A percentile compares a stretch with the other conserved stretches of the same genome.
These are phyloP conservation scores for Tubulanus polymorphus DNA, from an alignment of 2,888 invertebrate species.

Conservation along the genomic window DNA sequence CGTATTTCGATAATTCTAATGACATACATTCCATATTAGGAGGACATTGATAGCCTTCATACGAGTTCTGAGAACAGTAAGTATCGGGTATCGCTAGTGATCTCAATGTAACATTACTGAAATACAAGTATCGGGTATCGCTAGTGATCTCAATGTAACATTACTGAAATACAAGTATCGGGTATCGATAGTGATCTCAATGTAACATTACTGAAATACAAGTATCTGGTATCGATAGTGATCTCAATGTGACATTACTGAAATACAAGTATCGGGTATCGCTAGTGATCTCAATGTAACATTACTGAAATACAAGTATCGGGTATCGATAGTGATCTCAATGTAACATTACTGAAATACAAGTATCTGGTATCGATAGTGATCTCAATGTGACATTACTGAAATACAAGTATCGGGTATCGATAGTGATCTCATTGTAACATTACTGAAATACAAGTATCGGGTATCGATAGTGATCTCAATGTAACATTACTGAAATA, in stretches of 20 bases:
- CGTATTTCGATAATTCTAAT: conserved; percentile 79
- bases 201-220: conserved; percentile 72
- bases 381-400: conserved; percentile 86
- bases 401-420: conserved; percentile 86
- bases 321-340: conserved; percentile 94
- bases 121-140: conserved; percentile 90
- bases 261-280: conserved; percentile 86
- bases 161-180: conserved; percentile 76
- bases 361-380: conserved; percentile 96
- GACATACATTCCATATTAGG: conserved; percentile 94
- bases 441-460: conserved; percentile 74
- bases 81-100: conserved; percentile 98
- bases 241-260: conserved; percentile 84
- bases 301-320: conserved; percentile 76
- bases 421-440: conserved; percentile 90
- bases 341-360: conserved; percentile 70
- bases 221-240: conserved; percentile 96
- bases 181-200: conserved; percentile 96
- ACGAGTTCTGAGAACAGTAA: conserved; percentile 78
- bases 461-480: conserved; percentile 94
- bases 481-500: conserved; percentile 75
- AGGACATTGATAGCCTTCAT: conserved; percentile 95
- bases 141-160: conserved; percentile 88
- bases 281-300: conserved; percentile 92
- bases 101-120: conserved; percentile 81